These are phyloP conservation scores for Notolabrus celidotus DNA, from an alignment of 2,797 vertebrate genomes.

Conservation along the genomic window DNA sequence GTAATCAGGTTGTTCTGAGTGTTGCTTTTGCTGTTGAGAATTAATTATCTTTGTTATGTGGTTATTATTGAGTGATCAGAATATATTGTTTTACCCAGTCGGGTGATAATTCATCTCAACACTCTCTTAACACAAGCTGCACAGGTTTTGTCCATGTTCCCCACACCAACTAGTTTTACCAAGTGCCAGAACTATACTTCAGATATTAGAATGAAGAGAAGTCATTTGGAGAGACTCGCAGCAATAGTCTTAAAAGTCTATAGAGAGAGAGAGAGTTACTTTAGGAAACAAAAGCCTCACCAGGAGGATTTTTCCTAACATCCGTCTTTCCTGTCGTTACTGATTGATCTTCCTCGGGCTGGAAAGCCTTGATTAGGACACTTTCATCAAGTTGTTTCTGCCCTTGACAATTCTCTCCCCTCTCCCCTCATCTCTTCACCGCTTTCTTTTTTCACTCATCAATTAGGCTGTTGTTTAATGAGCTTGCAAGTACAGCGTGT, in stretches of 20 bases:
- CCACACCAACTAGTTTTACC: too few relatives aligned
- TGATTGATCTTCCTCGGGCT: constrained; percentile 61
- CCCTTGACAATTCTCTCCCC: constrained; percentile 60
- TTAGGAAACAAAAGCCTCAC: constrained; percentile 38
- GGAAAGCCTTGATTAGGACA: constrained; percentile 60
- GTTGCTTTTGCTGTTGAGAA: too few relatives aligned
- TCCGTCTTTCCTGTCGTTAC: constrained; percentile 45
- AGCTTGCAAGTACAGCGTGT: constrained; percentile 59
- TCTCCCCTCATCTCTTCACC: constrained; percentile 26
- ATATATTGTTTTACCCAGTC: too few relatives aligned
- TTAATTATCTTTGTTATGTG: too few relatives aligned
- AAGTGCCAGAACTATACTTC: constrained; percentile 3
- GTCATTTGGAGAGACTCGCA: constrained; percentile 21
- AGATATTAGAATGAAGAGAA: constrained; percentile 22
- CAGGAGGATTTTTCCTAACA: constrained; percentile 33
- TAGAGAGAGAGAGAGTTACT: constrained; percentile 8
- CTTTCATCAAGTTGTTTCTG: constrained; percentile 63
- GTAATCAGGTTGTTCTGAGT: too few relatives aligned
- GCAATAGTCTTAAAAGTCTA: constrained; percentile 45
- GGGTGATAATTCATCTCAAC: too few relatives aligned
- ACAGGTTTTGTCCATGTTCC: too few relatives aligned
- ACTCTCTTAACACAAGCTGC: too few relatives aligned
- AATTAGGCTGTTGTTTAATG: constrained; percentile 65
- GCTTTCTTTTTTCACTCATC: constrained; percentile 50
- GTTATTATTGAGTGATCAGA: too few relatives aligned